These are phyloP conservation scores for Saccostrea cuccullata DNA, from an alignment of 1,140 invertebrate genomes.

Conservation along the genomic window DNA sequence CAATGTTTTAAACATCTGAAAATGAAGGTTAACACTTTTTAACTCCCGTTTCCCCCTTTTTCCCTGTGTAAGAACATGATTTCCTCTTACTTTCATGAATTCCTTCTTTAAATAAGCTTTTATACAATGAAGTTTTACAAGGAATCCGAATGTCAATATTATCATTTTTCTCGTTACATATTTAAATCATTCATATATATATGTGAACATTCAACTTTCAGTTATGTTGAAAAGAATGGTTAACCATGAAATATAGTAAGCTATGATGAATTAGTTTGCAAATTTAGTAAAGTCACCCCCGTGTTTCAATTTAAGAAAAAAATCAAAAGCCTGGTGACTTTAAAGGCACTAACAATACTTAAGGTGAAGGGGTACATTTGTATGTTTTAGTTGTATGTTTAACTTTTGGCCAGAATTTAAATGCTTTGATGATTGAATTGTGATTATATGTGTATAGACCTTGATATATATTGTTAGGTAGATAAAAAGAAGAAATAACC, in stretches of 20 bases:
- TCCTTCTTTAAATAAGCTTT: no score
- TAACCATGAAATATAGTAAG: not conserved
- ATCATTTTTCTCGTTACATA: not conserved
- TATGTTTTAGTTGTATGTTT: not conserved
- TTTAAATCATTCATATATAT: no score
- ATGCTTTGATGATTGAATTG: not conserved
- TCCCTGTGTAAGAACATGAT: not conserved
- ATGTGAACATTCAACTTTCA: not conserved
- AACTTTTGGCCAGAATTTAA: conserved; percentile 30
- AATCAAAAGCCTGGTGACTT: not conserved
- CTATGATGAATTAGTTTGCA: not conserved
- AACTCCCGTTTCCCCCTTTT: not conserved
- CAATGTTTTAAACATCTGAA: no score
- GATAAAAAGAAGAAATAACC: not conserved
- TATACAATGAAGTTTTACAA: no score
- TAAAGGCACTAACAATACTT: not conserved
- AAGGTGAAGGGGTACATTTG: not conserved
- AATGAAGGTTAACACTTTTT: not conserved
- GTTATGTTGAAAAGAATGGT: conserved; percentile 3
- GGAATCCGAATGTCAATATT: not conserved
- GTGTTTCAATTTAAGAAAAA: not conserved
- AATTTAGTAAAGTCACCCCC: not conserved
- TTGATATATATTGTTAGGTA: not conserved
- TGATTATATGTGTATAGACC: not conserved
- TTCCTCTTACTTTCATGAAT: no score